Base-by-base conservation (phyloP, 2,113 vertebrate species). In the Anoplopoma fimbria region DNA sequence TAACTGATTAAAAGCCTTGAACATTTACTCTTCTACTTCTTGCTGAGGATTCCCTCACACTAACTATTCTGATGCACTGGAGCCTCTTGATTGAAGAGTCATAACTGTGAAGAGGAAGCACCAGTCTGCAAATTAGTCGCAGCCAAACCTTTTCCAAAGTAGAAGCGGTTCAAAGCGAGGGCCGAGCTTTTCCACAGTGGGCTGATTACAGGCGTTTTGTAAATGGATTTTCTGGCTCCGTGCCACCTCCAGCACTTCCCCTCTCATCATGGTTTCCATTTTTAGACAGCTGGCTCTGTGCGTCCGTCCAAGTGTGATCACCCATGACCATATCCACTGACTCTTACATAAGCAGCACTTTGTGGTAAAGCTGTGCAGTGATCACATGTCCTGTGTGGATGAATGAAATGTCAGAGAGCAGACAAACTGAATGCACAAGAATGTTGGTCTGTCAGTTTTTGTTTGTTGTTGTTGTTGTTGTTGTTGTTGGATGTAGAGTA, bases 221-320 rank as follows among this genome's bases (percentile, higher is more conserved):
- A 68, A 79, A 87, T 86, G 79, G 75, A 75, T 68, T 67, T 38
- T 21, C 78, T 87, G 82, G 75, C 88, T 84, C 67, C 2, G 42
- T 34, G 73, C 71, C 71, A 72, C 34, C 27, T 49, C 47, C 29
- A 47, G 76, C 79, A 36, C 77, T 79, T 57, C 38, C 63, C 23
- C 71, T 91, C 88, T 81, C 80, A 79, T 82, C 86, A 53, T 47
- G 49, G 51, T 25, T 27, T n/a, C 79, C 63, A 85, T 91, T 87
- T 91, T 75, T 92, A 91, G 87, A 85, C 69, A 1, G 31, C 25
- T 25, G 3, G 0, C 33, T 68, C 10, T 45, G 49, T 25, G 34
- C 2, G 36, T 38, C 36, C 36, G 7, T 38, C 36, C 36, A 9
- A 38, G 55, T 73, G 69, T 34, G 45, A 49, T 38, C 25, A n/a